These are phyloP conservation scores for Thaumatotibia leucotreta DNA, from an alignment of 1,140 invertebrate genomes.

Conservation along the genomic window DNA sequence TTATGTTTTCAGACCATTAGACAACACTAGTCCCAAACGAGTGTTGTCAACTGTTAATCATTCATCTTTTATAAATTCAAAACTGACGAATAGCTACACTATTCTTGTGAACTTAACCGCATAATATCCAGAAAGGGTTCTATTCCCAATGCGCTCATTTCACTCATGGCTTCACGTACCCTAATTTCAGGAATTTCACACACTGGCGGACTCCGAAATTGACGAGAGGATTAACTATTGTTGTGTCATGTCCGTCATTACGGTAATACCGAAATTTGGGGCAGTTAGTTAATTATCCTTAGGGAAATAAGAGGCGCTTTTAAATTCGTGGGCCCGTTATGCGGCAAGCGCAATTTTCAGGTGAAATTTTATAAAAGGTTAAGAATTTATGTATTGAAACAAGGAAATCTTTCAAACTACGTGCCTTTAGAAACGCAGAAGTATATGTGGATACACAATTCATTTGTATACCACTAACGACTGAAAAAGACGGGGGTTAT, in stretches of 20 bases:
- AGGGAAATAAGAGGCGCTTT: background rate
- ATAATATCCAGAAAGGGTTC: slow-evolving; percentile 26
- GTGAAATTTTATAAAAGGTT: too few species aligned
- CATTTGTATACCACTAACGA: slow-evolving; percentile 28
- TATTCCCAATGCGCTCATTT: slow-evolving; percentile 22
- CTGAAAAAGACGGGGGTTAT: slow-evolving; percentile 43
- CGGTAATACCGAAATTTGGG: background rate
- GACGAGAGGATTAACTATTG: background rate
- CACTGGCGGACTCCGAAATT: slow-evolving; percentile 18
- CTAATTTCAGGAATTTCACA: slow-evolving; percentile 39
- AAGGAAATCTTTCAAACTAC: background rate
- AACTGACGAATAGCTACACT: too few species aligned
- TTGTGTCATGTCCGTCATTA: slow-evolving; percentile 11
- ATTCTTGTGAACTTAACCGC: slow-evolving; percentile 21
- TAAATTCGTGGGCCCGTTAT: background rate
- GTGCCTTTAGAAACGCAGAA: slow-evolving; percentile 15
- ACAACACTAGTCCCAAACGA: too few species aligned
- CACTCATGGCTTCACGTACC: slow-evolving; percentile 27
- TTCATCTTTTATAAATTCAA: too few species aligned
- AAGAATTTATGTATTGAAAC: too few species aligned
- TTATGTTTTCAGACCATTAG: too few species aligned
- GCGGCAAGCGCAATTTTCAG: background rate
- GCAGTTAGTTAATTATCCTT: background rate
- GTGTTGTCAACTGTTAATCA: too few species aligned
- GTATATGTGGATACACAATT: slow-evolving; percentile 18